phyloP scores from a whole-genome alignment of 2,113 vertebrate genomes.

The Thermophis baileyi region DNA sequence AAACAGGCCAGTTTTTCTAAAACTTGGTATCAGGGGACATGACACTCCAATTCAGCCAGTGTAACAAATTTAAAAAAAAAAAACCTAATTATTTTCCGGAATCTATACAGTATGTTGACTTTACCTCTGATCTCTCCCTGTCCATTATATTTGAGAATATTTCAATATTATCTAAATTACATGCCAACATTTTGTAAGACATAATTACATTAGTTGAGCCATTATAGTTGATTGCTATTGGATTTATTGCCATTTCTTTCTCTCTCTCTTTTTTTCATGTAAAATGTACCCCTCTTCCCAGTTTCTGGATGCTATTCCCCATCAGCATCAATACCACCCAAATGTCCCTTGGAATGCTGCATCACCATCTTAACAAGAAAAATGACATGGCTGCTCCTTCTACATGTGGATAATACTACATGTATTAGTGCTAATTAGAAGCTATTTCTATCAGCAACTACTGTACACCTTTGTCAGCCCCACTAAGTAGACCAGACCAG shows the following conservation, averaged over 20 bases:
- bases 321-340: not conserved
- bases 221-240: not conserved
- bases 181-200: not conserved
- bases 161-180: not conserved
- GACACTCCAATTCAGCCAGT: not conserved
- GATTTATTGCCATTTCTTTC: not conserved
- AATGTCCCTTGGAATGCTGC: not conserved
- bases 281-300: not conserved
- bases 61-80: not conserved
- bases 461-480: not conserved
- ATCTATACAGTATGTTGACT: not conserved
- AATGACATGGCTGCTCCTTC: not conserved
- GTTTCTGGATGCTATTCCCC: not conserved
- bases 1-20: not conserved
- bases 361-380: not conserved
- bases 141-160: not conserved
- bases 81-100: not conserved
- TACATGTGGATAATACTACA: not conserved
- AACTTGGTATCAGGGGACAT: not conserved
- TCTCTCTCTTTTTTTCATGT: not conserved
- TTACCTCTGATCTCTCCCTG: not conserved
- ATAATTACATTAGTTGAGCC: not conserved
- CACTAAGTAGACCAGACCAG: not conserved
- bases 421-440: not conserved
- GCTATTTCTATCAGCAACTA: not conserved